Evolutionary conservation across 2,797 vertebrate genomes (phyloP).

Genomic region (Alca torda): DNA sequence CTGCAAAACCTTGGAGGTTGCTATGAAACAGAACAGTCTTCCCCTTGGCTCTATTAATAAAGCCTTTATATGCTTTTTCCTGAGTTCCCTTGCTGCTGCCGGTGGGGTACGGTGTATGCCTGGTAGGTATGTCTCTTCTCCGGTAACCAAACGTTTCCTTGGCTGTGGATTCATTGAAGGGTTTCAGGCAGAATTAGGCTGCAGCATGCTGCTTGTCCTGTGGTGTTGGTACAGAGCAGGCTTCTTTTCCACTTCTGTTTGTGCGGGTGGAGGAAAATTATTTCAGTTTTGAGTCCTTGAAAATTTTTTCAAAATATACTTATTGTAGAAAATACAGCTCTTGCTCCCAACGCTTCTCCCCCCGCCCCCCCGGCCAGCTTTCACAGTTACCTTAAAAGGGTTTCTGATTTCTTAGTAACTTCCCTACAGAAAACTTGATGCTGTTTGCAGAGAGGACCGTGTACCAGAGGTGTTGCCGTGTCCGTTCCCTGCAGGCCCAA

Average conservation of each 20-base stretch:
- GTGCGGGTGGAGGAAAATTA: not conserved
- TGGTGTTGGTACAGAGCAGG: not conserved
- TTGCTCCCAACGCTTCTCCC: not conserved
- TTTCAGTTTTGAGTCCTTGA: not conserved
- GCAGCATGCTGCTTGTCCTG: not conserved
- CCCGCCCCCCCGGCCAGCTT: not conserved
- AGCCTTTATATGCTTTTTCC: not conserved
- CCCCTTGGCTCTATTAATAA: not conserved
- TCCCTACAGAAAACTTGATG: not conserved
- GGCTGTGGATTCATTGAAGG: not conserved
- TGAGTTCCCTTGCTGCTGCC: not conserved
- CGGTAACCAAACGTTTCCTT: not conserved
- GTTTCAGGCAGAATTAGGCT: not conserved
- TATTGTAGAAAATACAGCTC: not conserved
- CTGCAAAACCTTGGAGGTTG: conserved; percentile 26
- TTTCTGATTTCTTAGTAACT: not conserved
- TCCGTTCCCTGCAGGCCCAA: not conserved
- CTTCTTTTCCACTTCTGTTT: not conserved
- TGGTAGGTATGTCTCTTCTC: not conserved
- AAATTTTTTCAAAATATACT: not conserved
- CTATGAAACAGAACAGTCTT: conserved; percentile 18
- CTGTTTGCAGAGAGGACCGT: not conserved
- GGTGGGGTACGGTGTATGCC: not conserved
- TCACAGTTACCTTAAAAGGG: not conserved
- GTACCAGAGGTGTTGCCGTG: too few relatives aligned